Evolutionary conservation across 2,113 vertebrate genomes (phyloP).

Genomic region (Pseudonaja textilis): DNA sequence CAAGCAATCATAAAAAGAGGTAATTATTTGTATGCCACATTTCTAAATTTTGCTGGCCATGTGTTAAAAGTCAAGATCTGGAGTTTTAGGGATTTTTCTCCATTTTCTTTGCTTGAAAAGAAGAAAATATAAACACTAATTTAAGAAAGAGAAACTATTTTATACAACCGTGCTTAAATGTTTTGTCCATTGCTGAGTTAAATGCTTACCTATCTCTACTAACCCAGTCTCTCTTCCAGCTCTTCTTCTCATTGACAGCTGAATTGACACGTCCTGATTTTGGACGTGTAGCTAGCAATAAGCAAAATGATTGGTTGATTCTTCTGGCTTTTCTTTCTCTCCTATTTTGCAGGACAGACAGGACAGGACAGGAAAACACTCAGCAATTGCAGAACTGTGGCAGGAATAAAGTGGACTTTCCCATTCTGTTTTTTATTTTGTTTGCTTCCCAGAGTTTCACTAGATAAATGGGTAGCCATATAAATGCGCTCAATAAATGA

Average conservation of each 20-base stretch:
- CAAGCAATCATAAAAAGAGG: not conserved
- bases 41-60: not conserved
- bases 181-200: not conserved
- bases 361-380: not conserved
- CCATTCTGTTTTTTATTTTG: not conserved
- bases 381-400: not conserved
- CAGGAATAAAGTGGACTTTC: not conserved
- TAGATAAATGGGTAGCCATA: not conserved
- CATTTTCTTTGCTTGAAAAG: not conserved
- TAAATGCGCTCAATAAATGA: not conserved
- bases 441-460: not conserved
- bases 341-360: not conserved
- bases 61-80: not conserved
- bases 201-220: not conserved
- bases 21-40: not conserved
- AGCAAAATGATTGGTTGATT: not conserved
- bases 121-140: not conserved
- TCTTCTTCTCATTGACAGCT: not conserved
- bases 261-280: not conserved
- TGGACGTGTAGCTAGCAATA: not conserved
- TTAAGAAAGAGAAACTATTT: not conserved
- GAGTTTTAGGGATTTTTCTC: not conserved
- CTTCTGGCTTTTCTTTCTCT: not conserved
- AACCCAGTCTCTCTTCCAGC: not conserved
- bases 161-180: not conserved